Percentiles rank a stretch among this genome's conserved stretches.
phyloP scores from a whole-genome alignment of 2,888 invertebrate genomes.

The Ligdia adustata region DNA sequence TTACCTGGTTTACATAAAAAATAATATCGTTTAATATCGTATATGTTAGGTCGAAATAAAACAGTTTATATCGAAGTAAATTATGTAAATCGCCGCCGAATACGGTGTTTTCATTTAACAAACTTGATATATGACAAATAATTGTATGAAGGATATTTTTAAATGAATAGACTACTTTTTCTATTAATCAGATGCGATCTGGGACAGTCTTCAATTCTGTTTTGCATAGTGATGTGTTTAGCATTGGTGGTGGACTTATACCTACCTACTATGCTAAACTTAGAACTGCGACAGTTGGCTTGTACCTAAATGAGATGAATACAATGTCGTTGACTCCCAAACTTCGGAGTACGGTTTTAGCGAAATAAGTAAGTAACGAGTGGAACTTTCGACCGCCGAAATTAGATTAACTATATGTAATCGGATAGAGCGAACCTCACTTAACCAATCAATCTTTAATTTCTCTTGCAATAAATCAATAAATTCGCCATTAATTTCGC shows the following conservation, averaged over 20 bases:
- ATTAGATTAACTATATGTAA: constrained; percentile 42
- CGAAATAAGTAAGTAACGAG: neutral
- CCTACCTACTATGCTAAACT: constrained; percentile 1
- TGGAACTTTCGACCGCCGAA: constrained; percentile 14
- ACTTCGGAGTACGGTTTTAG: too few relatives aligned
- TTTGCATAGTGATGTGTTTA: constrained; percentile 6
- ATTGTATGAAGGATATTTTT: neutral
- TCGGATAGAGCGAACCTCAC: constrained; percentile 46
- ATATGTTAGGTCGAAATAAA: neutral
- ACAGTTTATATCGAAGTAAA: neutral
- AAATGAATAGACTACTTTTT: constrained; percentile 4
- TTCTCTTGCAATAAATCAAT: constrained; percentile 78
- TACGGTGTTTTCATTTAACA: constrained; percentile 4
- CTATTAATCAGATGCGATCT: constrained; percentile 8
- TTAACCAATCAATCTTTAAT: constrained; percentile 73
- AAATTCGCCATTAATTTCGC: constrained; percentile 78
- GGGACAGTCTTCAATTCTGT: constrained; percentile 1
- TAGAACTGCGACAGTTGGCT: constrained; percentile 1
- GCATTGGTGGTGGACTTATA: neutral
- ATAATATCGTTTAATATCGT: too few relatives aligned
- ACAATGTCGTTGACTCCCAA: neutral
- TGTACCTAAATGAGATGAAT: neutral
- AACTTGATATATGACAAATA: neutral
- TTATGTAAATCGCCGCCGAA: constrained; percentile 1
- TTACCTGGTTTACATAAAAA: too few relatives aligned